Evolutionary conservation across 1,140 invertebrate genomes (phyloP).

Genomic region (Plodia interpunctella): DNA sequence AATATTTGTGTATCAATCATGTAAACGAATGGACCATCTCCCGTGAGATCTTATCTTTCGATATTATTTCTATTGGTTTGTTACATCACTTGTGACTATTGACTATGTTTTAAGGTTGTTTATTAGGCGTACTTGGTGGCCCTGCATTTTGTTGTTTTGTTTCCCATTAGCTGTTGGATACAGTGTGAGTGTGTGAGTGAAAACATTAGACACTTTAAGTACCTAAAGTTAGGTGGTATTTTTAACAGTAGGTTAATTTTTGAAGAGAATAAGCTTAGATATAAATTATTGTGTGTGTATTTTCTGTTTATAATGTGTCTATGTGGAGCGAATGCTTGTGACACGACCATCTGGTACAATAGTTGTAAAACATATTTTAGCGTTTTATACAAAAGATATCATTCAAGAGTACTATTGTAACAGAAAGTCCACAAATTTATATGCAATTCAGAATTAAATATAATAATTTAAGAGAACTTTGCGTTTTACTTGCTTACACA

Average conservation of each 20-base stretch:
- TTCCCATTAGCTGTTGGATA: constrained; percentile 30
- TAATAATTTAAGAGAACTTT: constrained; percentile 45
- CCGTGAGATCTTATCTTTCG: not conserved
- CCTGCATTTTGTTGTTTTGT: constrained; percentile 42
- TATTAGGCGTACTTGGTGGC: constrained; percentile 19
- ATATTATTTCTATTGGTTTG: constrained; percentile 11
- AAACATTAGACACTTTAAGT: constrained; percentile 59
- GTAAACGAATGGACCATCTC: not conserved
- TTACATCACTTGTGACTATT: constrained; percentile 21
- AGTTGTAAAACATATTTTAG: constrained; percentile 68
- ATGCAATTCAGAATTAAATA: constrained; percentile 75
- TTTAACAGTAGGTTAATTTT: constrained; percentile 66
- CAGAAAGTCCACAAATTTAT: constrained; percentile 76
- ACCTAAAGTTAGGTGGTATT: constrained; percentile 66
- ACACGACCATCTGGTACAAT: constrained; percentile 60
- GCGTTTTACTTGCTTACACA: not conserved
- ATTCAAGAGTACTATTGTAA: constrained; percentile 74
- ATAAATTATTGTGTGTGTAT: constrained; percentile 74
- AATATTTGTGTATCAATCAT: not conserved
- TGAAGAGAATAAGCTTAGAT: constrained; percentile 62
- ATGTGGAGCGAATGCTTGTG: constrained; percentile 45
- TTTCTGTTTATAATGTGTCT: constrained; percentile 60
- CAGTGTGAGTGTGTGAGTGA: constrained; percentile 48
- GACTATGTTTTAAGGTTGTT: constrained; percentile 21
- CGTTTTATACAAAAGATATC: constrained; percentile 75